Base-by-base conservation (phyloP, 2,888 invertebrate species). In the Ichneumon xanthorius region DNA sequence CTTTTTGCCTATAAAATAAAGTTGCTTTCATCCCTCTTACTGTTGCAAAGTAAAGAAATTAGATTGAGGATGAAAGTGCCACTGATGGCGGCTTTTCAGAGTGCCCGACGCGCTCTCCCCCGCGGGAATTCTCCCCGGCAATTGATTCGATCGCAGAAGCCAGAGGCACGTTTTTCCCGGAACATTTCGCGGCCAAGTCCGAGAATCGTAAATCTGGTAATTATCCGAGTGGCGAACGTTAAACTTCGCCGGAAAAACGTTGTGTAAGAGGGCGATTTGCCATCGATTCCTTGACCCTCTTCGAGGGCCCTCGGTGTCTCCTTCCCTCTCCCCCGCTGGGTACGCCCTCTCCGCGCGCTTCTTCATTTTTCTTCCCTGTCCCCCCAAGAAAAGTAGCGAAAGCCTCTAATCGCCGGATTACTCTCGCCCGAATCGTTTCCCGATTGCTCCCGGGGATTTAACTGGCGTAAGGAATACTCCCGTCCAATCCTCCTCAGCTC, bases 361-460 rank as follows among this genome's bases (percentile, higher is more conserved):
- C 16, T 73, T 73, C 33, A 48, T 48, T 22, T 67, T 40, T 22
- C 22, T 76, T 65, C 50, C 19, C 48, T 45, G 37, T 68, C n/a
- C 33, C 58, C 68, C 14, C 14, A 22, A 71, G 37, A 79, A 63
- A 61, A 61, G 68, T 30, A 72, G 19, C 63, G 37, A 80, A 71
- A 76, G 80, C 76, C 76, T 76, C 84, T 84, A 84, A 84, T 84
- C 80, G 76, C 40, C 50, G 80, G 71, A 80, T 84, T 80, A 84
- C 84, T 84, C 72, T 67, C 76, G 40, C 58, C 61, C 84, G 76
- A 80, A 77, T 80, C 67, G 80, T 80, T 80, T 72, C 70, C 76
- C 80, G 76, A 84, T 84, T 80, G 70, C 80, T 58, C 16, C 48
- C 65, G 26, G 71, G 67, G 80, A 76, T 82, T 80, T 63, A 80